Conservation (phyloP, 1,140 invertebrate species). For the Aphelenchoides besseyi region DNA sequence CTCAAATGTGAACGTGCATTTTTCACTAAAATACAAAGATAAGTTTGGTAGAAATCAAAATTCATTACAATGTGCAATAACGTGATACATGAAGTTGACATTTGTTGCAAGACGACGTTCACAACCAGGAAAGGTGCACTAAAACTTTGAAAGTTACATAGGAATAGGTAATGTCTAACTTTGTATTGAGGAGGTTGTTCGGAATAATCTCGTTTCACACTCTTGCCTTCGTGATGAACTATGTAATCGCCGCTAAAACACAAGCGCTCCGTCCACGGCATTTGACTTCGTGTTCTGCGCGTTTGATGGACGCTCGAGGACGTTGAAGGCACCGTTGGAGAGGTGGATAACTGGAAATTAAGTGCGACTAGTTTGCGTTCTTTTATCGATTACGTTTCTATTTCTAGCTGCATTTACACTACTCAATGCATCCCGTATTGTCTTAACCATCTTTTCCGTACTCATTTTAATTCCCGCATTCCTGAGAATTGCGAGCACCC, state of each 20-base stretch:
- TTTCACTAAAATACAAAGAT: no score
- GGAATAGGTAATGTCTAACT: not conserved
- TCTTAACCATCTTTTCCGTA: no score
- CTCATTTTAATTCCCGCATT: no score
- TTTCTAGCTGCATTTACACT: no score
- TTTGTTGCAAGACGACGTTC: conserved; percentile 1
- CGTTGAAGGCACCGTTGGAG: no score
- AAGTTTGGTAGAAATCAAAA: no score
- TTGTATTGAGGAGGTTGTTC: conserved; percentile 1
- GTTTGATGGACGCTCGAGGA: not conserved
- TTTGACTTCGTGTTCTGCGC: not conserved
- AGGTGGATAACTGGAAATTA: no score
- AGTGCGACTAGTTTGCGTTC: no score
- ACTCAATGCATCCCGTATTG: no score
- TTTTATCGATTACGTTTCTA: no score
- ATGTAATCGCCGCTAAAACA: not conserved
- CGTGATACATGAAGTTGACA: conserved; percentile 20
- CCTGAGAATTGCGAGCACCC: no score
- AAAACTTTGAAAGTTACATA: not conserved
- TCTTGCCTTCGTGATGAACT: not conserved
- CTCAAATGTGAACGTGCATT: not conserved
- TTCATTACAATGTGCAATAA: conserved; percentile 9
- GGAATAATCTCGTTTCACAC: not conserved
- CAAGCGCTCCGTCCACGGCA: not conserved
- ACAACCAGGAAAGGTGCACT: conserved; percentile 9